A percentile compares a stretch with the other conserved stretches of the same genome.
phyloP scores from a whole-genome alignment of 2,888 invertebrate genomes.

The Parapristionchus giblindavisi region DNA sequence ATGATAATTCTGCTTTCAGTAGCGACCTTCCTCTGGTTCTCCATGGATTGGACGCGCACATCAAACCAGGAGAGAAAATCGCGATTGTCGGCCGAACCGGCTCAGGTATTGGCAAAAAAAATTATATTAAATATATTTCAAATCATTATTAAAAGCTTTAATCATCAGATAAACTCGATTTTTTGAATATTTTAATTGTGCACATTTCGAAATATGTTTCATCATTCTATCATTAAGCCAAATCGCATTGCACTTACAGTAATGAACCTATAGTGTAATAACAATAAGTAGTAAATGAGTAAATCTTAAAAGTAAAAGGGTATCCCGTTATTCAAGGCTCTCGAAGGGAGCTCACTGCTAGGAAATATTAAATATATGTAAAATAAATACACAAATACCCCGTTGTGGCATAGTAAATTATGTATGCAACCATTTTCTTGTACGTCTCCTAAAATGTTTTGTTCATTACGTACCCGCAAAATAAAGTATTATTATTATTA shows the following conservation, averaged over 20 bases:
- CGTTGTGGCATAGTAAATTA: too few relatives aligned
- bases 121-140: not conserved
- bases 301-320: too few relatives aligned
- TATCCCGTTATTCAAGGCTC: too few relatives aligned
- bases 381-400: too few relatives aligned
- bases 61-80: conserved; percentile 79
- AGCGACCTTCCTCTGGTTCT: conserved; percentile 23
- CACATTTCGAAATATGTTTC: too few relatives aligned
- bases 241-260: too few relatives aligned
- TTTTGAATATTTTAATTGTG: not conserved
- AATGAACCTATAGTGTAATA: too few relatives aligned
- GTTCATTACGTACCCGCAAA: not conserved
- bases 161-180: not conserved
- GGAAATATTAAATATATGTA: too few relatives aligned
- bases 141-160: not conserved
- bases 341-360: too few relatives aligned
- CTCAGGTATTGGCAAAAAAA: conserved; percentile 53
- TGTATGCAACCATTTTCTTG: too few relatives aligned
- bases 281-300: too few relatives aligned
- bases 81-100: conserved; percentile 71
- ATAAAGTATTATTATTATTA: not conserved
- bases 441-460: not conserved
- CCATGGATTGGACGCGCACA: conserved; percentile 1
- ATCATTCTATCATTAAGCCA: too few relatives aligned
- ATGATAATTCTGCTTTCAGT: not conserved